Base-by-base conservation (phyloP, 2,888 invertebrate species). In the Gortyna flavago region DNA sequence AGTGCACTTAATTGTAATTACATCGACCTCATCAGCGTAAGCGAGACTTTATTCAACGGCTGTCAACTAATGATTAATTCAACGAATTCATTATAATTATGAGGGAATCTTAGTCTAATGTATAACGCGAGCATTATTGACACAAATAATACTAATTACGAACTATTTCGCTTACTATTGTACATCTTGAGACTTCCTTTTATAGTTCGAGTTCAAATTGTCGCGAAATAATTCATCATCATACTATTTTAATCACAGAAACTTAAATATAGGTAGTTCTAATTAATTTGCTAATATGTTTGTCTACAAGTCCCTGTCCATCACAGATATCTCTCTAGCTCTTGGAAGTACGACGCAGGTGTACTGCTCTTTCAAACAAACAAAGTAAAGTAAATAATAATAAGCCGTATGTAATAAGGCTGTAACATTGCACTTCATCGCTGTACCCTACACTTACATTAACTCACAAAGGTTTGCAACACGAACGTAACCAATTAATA, bases 241-340 rank as follows among this genome's bases (percentile, higher is more conserved):
- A 48, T 44, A 59, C 44, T 54, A 72, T 59, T 44, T 71, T 13
- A 70, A 75, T 61, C 65, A 71, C 74, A 80, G 57, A 75, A 84
- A 80, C 65, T 69, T 72, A 72, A 72, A 21, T 51, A 68, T 65
- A 79, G n/a, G 44, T 54, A 41, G 62, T 61, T 32, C 7, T 64
- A 70, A 21, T 69, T 18, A 65, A 67, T 72, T 13, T 44, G 74
- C 69, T 80, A 62, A 35, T 21, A 80, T 54, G 18, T 69, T 79
- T 32, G 29, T 59, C 32, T 81, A 79, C 66, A 61, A 79, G 79
- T 85, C 66, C 41, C 61, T 57, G 77, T 54, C 65, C 71, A 83
- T 82, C 85, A 80, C 83, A 80, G 79, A 79, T 59, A 81, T 64
- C 62, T n/a, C n/a, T n/a, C n/a, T n/a, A n/a, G 59, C 74, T 67